Base-by-base conservation (phyloP, 2,888 invertebrate species). In the Nysson spinosus region DNA sequence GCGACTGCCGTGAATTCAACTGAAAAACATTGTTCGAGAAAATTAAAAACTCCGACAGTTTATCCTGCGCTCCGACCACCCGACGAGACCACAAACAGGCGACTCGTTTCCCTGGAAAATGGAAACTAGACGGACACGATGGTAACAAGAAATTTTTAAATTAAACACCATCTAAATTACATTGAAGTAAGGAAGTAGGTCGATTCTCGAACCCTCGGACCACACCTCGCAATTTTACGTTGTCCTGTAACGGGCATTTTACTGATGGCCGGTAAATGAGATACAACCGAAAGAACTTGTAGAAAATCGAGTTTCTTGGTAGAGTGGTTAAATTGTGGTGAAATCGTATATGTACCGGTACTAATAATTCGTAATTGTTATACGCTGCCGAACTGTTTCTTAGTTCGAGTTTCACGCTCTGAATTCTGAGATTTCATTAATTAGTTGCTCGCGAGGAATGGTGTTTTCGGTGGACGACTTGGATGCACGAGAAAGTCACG, bases 61-160 rank as follows among this genome's bases (percentile, higher is more conserved):
- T 14, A 4, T 14, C 12, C 24, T 24, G 26, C 26, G 24, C 40
- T 32, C 32, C n/a, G n/a, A n/a, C n/a, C n/a, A n/a, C n/a, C n/a
- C n/a, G n/a, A n/a, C n/a, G n/a, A n/a, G n/a, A n/a, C n/a, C n/a
- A n/a, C n/a, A n/a, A n/a, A n/a, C n/a, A n/a, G n/a, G n/a, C n/a
- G n/a, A n/a, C n/a, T n/a, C n/a, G n/a, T n/a, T n/a, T n/a, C n/a
- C n/a, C n/a, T n/a, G n/a, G n/a, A n/a, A n/a, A n/a, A n/a, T n/a
- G n/a, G n/a, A n/a, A n/a, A n/a, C n/a, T n/a, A n/a, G n/a, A n/a
- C n/a, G n/a, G n/a, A n/a, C 7, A 28, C n/a, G 26, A 26, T 4
- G 26, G n/a, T 3, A 4, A 24, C 37, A 47, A 57, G 49, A 52
- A 66, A 44, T 67, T 64, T 64, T 67, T 64, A 49, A 54, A 58